phyloP scores from a whole-genome alignment of 2,888 invertebrate genomes.

The Caenorhabditis parvicauda region DNA sequence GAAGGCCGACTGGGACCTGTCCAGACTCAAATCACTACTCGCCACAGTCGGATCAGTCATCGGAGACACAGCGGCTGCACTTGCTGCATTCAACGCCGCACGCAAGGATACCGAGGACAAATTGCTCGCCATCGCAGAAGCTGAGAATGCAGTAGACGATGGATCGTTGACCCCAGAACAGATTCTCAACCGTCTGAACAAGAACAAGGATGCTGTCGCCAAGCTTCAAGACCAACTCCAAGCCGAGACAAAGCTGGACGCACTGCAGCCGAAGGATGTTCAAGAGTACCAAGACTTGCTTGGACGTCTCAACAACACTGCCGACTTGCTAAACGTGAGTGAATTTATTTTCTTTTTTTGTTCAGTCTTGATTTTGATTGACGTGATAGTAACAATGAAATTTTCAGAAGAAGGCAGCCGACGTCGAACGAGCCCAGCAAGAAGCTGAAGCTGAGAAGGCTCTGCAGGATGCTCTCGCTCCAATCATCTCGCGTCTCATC shows the following conservation, averaged over 20 bases:
- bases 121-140: constrained; percentile 19
- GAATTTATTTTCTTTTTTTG: too few relatives aligned
- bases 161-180: constrained; percentile 10
- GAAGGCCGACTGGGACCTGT: constrained; percentile 32
- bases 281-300: constrained; percentile 24
- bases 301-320: constrained; percentile 22
- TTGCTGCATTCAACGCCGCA: constrained; percentile 32
- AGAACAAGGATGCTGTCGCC: constrained; percentile 11
- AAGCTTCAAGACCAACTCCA: constrained; percentile 12
- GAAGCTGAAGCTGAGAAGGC: constrained; percentile 14
- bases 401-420: constrained; percentile 23
- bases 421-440: constrained; percentile 19
- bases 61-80: constrained; percentile 35
- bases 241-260: constrained; percentile 5
- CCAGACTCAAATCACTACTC: constrained; percentile 25
- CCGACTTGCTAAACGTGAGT: constrained; percentile 18
- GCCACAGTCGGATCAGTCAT: constrained; percentile 22
- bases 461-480: constrained; percentile 14
- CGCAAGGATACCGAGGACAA: constrained; percentile 30
- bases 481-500: constrained; percentile 13
- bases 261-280: constrained; percentile 20
- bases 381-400: too few relatives aligned
- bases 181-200: constrained; percentile 9
- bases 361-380: too few relatives aligned
- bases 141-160: neutral